A percentile compares a stretch with the other conserved stretches of the same genome.
Conservation (phyloP, 2,797 vertebrate species). For the Clarias pachynema region DNA sequence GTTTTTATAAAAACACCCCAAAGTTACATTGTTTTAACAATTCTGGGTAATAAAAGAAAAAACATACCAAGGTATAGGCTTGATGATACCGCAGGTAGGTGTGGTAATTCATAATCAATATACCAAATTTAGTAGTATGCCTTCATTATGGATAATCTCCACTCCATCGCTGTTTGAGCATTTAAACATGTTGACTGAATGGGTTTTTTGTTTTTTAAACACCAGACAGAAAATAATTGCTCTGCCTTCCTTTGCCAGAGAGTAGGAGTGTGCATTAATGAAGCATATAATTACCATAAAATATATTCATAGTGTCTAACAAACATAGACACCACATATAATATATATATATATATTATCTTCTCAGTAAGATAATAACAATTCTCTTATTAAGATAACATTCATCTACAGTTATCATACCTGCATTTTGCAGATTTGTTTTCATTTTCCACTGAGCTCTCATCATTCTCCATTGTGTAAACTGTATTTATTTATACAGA, state of each 20-base stretch:
- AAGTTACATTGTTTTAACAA: neutral
- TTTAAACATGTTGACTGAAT: neutral
- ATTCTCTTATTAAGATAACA: neutral
- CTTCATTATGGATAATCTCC: neutral
- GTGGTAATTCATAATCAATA: neutral
- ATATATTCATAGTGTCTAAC: neutral
- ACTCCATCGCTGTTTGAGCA: no score
- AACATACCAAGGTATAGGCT: neutral
- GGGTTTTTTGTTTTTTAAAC: neutral
- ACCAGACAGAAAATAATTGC: neutral
- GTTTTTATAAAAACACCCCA: neutral
- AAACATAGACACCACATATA: neutral
- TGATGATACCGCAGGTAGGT: neutral
- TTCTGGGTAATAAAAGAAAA: neutral
- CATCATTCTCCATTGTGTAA: neutral
- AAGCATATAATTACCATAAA: neutral
- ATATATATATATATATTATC: neutral
- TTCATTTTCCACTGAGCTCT: neutral
- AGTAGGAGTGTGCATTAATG: neutral
- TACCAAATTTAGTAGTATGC: neutral
- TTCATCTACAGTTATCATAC: neutral
- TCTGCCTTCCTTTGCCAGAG: neutral
- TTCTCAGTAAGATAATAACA: neutral
- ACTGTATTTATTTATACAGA: neutral
- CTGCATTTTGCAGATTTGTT: neutral